These are phyloP conservation scores for Thumatha senex DNA, from an alignment of 2,888 invertebrate genomes.

Conservation along the genomic window DNA sequence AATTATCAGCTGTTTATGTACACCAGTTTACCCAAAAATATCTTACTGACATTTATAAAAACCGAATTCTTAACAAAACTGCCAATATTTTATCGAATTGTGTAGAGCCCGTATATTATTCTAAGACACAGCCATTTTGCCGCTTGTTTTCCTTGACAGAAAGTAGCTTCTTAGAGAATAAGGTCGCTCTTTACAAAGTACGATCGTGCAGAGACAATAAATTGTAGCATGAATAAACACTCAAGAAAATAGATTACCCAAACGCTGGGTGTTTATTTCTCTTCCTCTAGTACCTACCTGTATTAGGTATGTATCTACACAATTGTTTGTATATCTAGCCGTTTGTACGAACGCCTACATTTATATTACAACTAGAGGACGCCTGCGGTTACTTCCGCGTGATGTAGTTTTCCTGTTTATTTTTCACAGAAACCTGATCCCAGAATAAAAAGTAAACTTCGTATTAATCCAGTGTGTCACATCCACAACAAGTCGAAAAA, in stretches of 20 bases:
- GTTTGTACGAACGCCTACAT: no score
- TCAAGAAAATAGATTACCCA: constrained; percentile 50
- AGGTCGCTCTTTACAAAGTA: constrained; percentile 58
- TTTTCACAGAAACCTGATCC: no score
- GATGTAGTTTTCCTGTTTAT: no score
- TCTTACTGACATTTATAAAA: constrained; percentile 24
- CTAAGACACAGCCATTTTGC: constrained; percentile 47
- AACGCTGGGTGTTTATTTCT: constrained; percentile 21
- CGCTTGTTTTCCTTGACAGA: constrained; percentile 49
- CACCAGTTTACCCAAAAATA: constrained; percentile 3
- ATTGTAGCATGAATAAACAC: constrained; percentile 63
- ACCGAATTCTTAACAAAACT: constrained; percentile 21
- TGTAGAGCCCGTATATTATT: constrained; percentile 47
- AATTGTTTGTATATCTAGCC: neutral
- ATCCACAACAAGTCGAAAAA: no score
- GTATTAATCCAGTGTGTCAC: no score
- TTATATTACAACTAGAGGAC: no score
- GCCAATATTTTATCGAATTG: constrained; percentile 36
- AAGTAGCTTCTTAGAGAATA: constrained; percentile 58
- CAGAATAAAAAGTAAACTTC: no score
- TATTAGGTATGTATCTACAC: neutral
- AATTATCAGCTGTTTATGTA: no score
- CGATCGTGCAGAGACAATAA: constrained; percentile 59
- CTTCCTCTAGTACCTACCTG: neutral
- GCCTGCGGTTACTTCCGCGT: no score